Evolutionary conservation across 1,140 invertebrate species (phyloP), one percentile per base, ranked within the genome.

Genomic region (Macrostomum lignano): DNA sequence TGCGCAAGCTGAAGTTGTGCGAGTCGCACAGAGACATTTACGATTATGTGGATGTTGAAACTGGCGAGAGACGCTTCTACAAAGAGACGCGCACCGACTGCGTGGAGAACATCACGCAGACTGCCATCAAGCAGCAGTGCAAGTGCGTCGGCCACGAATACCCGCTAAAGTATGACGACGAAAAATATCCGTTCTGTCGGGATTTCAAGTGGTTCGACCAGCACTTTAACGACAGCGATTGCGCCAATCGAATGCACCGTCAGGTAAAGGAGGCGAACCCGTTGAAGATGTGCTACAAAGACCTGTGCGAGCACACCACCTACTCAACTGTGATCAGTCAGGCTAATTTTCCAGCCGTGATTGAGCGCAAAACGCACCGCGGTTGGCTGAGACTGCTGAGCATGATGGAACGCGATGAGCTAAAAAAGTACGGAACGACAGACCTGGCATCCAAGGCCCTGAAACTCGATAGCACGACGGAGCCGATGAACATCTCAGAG

Each of bases 251-350:
- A 15, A 17, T 17, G 7, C 19, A 15, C 19, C 15, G 19, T 15
- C 14, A 3, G 3, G 19, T 28, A 7, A 28, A 28, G 15, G 26
- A 28, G 19, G 9, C 4, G 9, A 28, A 28, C 5, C n/a, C n/a
- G 4, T 3, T 28, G 26, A 28, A 28, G 7, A 7, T 28, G 3
- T 28, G 26, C 26, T 28, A 28, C 26, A 28, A 28, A 28, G 26
- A 28, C 19, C 9, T 28, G 5, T 28, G 26, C 19, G 26, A 28
- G 7, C 26, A 28, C 9, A 28, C 14, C 19, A 15, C 26, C 19
- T 28, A 28, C 19, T 3, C 3, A 28, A 28, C 26, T 3, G 26
- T 28, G 15, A 28, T 28, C 15, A 15, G 14, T 3, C 26, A 28
- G 19, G 26, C 26, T 5, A 28, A 28, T 15, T 28, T 15, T 28